Evolutionary conservation across 2,113 vertebrate genomes (phyloP), one percentile per base, ranked within the genome.

Genomic region (Pseudopodoces humilis): DNA sequence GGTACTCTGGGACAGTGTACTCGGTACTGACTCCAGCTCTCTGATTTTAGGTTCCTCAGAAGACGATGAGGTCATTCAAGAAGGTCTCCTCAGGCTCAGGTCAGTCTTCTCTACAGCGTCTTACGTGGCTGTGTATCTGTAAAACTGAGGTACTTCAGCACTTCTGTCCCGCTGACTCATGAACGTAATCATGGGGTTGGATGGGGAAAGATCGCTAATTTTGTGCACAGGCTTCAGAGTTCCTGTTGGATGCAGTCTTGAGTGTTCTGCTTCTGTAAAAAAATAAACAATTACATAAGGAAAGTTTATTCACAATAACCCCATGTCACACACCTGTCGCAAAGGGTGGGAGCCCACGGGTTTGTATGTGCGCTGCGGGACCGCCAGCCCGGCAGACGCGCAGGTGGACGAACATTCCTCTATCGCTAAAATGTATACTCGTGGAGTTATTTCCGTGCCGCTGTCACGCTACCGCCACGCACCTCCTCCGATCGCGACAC

Each of bases 11-110:
- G 70, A 84, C 83, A 92, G 69, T 90, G 94, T 94, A 88, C 92
- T 60, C 86, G 91, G 96, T 96, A 98, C 97, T 98, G 97, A 98
- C 97, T 97, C 94, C 94, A 96, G 89, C 94, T 98, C 96, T 98
- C 97, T 98, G 94, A 97, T 98, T 98, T 96, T 98, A 98, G 98
- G 98, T 98, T 97, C 96, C 95, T 97, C 96, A 95, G 97, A 98
- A 98, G 98, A 98, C 30, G 97, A 98, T 98, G 98, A 98, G 97
- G 97, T 98, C 98, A 96, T 96, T 98, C 96, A 98, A 97, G 98
- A 98, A 98, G 97, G 97, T 98, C 95, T 98, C 98, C 94, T 97
- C 98, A 98, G 93, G 97, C 97, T 97, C 98, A 98, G 98, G 98
- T 98, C 96, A 98, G 98, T 98, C 90, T 86, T 89, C 69, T 77